Conservation (phyloP, 2,113 vertebrate genomes). For the Rhombomys opimus region DNA sequence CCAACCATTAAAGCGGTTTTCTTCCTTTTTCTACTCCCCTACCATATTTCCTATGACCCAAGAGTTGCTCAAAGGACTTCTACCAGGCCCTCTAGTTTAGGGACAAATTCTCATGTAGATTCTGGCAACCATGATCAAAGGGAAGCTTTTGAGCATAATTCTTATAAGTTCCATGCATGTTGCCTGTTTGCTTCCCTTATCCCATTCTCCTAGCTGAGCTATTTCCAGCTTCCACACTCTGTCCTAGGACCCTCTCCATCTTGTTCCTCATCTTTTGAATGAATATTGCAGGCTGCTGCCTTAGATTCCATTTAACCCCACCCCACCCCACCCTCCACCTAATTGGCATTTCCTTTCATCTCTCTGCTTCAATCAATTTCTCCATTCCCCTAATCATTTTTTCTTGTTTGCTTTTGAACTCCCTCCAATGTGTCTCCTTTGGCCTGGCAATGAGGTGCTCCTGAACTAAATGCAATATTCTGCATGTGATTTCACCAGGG, state of each 20-base stretch:
- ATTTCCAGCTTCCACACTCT: not conserved
- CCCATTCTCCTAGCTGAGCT: not conserved
- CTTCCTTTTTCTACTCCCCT: not conserved
- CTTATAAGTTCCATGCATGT: not conserved
- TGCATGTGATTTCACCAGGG: conserved; percentile 53
- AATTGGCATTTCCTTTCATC: conserved; percentile 66
- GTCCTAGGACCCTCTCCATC: not conserved
- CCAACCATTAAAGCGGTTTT: not conserved
- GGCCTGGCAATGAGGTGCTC: conserved; percentile 70
- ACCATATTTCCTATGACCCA: not conserved
- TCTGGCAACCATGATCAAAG: not conserved
- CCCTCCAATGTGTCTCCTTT: conserved; percentile 72
- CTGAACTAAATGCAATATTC: conserved; percentile 65
- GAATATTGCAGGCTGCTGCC: not conserved
- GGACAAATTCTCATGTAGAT: not conserved
- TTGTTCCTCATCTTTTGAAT: accelerated
- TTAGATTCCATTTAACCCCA: not conserved
- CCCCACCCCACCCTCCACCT: not conserved
- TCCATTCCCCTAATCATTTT: conserved; percentile 76
- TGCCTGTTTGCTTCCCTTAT: not conserved
- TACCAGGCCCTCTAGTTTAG: accelerated
- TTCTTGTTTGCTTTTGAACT: conserved; percentile 72
- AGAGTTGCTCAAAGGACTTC: not conserved
- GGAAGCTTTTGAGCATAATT: accelerated
- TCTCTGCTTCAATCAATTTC: conserved; percentile 74